These are phyloP conservation scores for Loriculus beryllinus DNA, from an alignment of 2,797 vertebrate genomes.

Conservation along the genomic window DNA sequence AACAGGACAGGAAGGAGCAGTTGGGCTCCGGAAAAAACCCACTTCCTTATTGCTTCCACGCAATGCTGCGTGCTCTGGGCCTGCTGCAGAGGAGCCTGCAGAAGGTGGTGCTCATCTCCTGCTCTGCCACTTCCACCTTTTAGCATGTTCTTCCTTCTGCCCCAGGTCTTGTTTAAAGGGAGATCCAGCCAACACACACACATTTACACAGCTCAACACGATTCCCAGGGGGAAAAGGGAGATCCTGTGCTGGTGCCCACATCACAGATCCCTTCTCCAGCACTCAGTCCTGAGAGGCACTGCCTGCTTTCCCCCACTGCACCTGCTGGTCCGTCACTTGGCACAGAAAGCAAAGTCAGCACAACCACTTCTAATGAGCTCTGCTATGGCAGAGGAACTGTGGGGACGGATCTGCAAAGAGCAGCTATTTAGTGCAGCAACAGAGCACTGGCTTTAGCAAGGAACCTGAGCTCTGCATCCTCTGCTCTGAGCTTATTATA, in stretches of 20 bases:
- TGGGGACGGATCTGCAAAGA: fast-evolving
- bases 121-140: not conserved
- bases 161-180: not conserved
- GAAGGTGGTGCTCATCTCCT: not conserved
- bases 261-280: not conserved
- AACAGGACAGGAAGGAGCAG: not conserved
- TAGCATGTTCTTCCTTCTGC: fast-evolving
- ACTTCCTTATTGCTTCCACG: not conserved
- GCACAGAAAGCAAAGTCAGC: not conserved
- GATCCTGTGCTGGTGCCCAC: not conserved
- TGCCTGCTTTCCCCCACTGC: not conserved
- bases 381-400: not conserved
- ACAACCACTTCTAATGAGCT: fast-evolving
- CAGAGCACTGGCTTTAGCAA: fast-evolving
- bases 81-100: not conserved
- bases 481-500: not conserved
- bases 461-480: not conserved
- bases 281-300: not conserved
- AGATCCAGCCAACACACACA: not conserved
- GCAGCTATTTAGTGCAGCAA: not conserved
- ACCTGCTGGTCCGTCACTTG: not conserved
- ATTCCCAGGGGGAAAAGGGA: not conserved
- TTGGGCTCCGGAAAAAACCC: not conserved
- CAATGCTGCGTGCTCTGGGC: fast-evolving
- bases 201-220: not conserved